A percentile compares a stretch with the other conserved stretches of the same genome.
phyloP scores from a whole-genome alignment of 1,140 invertebrate species.

The Zelostemma sp. region DNA sequence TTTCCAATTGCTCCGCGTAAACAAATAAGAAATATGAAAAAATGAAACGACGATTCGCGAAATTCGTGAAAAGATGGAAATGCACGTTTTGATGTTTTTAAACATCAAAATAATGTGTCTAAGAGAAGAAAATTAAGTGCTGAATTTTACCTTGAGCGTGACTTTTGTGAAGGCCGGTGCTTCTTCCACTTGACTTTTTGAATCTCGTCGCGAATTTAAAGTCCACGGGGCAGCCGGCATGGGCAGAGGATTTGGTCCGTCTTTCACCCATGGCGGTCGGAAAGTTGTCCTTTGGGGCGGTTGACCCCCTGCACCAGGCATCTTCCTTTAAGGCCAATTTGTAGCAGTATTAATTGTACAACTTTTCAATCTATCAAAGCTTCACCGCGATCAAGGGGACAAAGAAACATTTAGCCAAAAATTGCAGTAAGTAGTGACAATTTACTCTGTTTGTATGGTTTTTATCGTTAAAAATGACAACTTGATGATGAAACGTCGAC shows the following conservation, averaged over 20 bases:
- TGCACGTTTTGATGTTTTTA: too few relatives aligned
- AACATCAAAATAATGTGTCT: too few relatives aligned
- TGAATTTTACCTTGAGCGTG: slow-evolving; percentile 61
- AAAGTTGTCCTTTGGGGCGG: slow-evolving; percentile 75
- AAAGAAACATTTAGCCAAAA: too few relatives aligned
- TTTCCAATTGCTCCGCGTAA: slow-evolving; percentile 1
- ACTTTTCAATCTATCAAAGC: background rate
- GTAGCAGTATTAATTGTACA: background rate
- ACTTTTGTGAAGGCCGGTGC: slow-evolving; percentile 65
- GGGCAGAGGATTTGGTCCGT: slow-evolving; percentile 73
- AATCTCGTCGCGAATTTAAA: slow-evolving; percentile 68
- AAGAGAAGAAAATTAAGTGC: too few relatives aligned
- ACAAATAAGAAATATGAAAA: slow-evolving; percentile 17
- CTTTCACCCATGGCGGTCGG: slow-evolving; percentile 86
- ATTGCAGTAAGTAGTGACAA: too few relatives aligned
- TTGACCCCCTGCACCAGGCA: slow-evolving; percentile 68
- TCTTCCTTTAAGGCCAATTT: slow-evolving; percentile 36
- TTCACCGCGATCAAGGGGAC: too few relatives aligned
- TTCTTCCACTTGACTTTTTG: slow-evolving; percentile 60
- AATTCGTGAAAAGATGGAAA: too few relatives aligned
- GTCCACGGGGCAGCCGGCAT: slow-evolving; percentile 77
- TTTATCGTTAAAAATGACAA: background rate
- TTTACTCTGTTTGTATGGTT: too few relatives aligned
- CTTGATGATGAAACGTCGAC: slow-evolving; percentile 22
- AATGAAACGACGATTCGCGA: slow-evolving; percentile 10